Percentiles rank a stretch among this genome's conserved stretches.
These are phyloP conservation scores for Sicus ferrugineus DNA, from an alignment of 2,888 invertebrate species.

Conservation along the genomic window DNA sequence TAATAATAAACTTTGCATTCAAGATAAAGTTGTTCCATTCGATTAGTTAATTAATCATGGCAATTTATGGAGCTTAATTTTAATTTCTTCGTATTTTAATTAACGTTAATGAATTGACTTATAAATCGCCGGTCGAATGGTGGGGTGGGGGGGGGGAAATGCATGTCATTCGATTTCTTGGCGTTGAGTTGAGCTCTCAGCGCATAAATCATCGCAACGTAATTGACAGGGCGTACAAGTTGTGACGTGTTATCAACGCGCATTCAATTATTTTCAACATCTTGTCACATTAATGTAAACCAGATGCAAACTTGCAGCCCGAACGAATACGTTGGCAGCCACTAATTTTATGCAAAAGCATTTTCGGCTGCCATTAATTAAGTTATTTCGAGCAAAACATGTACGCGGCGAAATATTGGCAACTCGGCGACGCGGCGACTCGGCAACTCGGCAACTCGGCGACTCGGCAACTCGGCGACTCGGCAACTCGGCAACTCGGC, in stretches of 20 bases:
- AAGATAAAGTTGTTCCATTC: neutral
- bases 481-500: too few relatives aligned
- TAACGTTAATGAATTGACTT: constrained; percentile 3
- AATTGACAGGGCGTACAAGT: constrained; percentile 24
- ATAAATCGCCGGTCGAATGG: neutral
- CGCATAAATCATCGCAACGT: constrained; percentile 16
- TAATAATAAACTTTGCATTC: neutral
- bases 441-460: too few relatives aligned
- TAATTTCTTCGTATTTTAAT: too few relatives aligned
- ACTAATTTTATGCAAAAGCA: constrained; percentile 9
- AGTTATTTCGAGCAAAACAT: constrained; percentile 15
- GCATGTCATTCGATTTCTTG: neutral
- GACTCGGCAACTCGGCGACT: too few relatives aligned
- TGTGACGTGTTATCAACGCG: constrained; percentile 21
- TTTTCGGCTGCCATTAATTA: constrained; percentile 11
- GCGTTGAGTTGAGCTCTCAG: neutral
- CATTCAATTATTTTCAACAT: constrained; percentile 25
- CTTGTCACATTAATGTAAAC: constrained; percentile 8
- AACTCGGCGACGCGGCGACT: too few relatives aligned
- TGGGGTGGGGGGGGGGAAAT: neutral
- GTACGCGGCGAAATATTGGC: neutral
- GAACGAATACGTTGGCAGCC: neutral
- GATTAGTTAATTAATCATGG: constrained; percentile 2
- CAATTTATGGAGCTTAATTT: constrained; percentile 12
- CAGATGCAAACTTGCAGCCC: constrained; percentile 6